Percentiles rank a stretch among this genome's conserved stretches.
phyloP scores from a whole-genome alignment of 2,113 vertebrate genomes.

The Myotis brandtii region DNA sequence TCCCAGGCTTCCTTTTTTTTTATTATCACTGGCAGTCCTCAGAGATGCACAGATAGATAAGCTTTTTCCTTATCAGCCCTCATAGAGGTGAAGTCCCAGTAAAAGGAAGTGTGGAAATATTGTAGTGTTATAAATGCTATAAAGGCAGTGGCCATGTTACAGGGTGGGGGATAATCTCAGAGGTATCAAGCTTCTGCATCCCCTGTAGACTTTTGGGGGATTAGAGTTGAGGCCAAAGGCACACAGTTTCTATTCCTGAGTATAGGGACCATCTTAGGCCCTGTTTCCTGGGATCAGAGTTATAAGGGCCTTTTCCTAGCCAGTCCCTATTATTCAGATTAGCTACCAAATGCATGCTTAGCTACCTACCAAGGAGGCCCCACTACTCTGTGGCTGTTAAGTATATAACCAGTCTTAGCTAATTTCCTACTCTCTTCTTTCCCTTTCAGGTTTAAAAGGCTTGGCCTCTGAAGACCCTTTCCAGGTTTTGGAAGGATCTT shows the following conservation, averaged over 20 bases:
- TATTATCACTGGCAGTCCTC: constrained; percentile 21
- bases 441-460: constrained; percentile 79
- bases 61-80: background rate
- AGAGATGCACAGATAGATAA: background rate
- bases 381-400: background rate
- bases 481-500: constrained; percentile 53
- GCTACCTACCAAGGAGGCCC: background rate
- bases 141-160: background rate
- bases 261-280: background rate
- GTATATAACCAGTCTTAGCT: constrained; percentile 22
- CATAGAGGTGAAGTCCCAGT: background rate
- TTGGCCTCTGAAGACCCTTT: constrained; percentile 75
- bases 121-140: background rate
- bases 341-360: constrained; percentile 9
- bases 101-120: constrained; percentile 54
- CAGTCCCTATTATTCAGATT: background rate
- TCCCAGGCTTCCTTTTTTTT: background rate
- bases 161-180: background rate
- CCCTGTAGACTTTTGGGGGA: background rate
- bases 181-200: constrained; percentile 38
- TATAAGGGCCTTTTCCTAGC: constrained; percentile 3
- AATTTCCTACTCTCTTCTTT: constrained; percentile 72
- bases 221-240: background rate
- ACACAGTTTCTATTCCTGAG: constrained; percentile 23
- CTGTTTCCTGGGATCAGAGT: constrained; percentile 26